These are phyloP conservation scores for Melanotaenia nigrans DNA, from an alignment of 2,797 vertebrate species.

Conservation along the genomic window DNA sequence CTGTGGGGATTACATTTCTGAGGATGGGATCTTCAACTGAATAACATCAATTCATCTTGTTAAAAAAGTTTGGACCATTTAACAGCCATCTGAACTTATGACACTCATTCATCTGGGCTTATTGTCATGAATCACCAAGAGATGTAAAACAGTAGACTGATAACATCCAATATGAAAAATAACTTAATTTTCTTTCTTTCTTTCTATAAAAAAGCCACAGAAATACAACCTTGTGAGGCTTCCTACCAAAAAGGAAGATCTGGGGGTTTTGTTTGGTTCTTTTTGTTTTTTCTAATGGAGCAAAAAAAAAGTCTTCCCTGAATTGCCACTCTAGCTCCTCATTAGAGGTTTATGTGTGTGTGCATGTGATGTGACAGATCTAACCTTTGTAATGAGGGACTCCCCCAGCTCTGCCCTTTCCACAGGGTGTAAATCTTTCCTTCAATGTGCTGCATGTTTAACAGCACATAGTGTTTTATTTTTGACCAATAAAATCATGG, in stretches of 20 bases:
- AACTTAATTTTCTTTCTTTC: neutral
- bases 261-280: constrained; percentile 21
- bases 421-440: constrained; percentile 9
- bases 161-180: neutral
- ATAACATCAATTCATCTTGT: neutral
- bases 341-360: constrained; percentile 29
- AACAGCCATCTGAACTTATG: neutral
- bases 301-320: constrained; percentile 5
- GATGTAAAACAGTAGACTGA: neutral
- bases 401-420: constrained; percentile 64
- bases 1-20: neutral
- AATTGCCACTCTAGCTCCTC: constrained; percentile 35
- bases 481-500: constrained; percentile 29
- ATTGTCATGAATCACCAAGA: neutral
- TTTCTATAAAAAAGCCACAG: constrained; percentile 4
- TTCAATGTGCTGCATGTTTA: constrained; percentile 12
- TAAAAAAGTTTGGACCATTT: neutral
- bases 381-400: constrained; percentile 68
- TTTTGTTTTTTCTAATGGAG: neutral
- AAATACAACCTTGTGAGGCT: neutral
- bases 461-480: constrained; percentile 22
- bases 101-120: neutral
- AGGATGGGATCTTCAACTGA: neutral
- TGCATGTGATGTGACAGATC: constrained; percentile 18
- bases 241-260: constrained; percentile 32